phyloP scores from a whole-genome alignment of 2,797 vertebrate species.

The Onychomys arenicola region DNA sequence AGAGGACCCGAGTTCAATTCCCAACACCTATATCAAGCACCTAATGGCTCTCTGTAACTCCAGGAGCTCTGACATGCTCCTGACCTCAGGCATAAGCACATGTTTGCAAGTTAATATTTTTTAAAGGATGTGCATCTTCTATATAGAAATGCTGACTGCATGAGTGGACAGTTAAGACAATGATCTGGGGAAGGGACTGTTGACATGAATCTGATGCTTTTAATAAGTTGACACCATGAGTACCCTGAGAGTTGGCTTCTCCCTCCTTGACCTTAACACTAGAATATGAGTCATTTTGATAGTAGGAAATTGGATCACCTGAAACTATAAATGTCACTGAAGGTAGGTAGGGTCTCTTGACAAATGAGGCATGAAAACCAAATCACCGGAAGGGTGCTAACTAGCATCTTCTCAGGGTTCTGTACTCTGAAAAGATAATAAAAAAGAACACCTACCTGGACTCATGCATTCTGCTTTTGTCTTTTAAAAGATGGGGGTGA shows the following conservation, averaged over 20 bases:
- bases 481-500: background rate
- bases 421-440: background rate
- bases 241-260: background rate
- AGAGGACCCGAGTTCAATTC: background rate
- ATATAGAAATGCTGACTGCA: background rate
- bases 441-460: background rate
- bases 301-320: background rate
- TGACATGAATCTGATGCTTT: background rate
- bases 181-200: background rate
- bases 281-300: background rate
- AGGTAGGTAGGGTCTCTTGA: background rate
- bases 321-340: background rate
- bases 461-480: background rate
- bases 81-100: background rate
- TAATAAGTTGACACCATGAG: background rate
- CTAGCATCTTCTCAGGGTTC: background rate
- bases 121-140: background rate
- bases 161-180: background rate
- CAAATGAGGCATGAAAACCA: background rate
- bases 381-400: background rate
- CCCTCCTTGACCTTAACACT: background rate
- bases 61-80: background rate
- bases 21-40: background rate
- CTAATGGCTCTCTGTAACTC: background rate
- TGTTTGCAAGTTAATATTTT: background rate